Base-by-base conservation (phyloP, 1,140 invertebrate genomes). In the Sinella curviseta region DNA sequence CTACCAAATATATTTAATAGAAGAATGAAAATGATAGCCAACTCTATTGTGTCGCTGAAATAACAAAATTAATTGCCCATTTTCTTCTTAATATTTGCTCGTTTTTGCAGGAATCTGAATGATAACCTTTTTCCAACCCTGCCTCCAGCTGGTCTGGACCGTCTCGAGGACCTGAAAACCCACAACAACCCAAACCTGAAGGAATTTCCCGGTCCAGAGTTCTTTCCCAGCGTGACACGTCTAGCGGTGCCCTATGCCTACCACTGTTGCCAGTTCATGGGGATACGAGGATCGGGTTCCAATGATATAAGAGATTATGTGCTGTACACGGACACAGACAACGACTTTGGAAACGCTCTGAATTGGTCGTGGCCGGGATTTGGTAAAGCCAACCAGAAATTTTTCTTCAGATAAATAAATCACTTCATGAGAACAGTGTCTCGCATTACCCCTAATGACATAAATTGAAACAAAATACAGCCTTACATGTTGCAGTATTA, bases 161-260 rank as follows among this genome's bases (percentile, higher is more conserved):
- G 91, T 0, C 87, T 98, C 14, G 87, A 93, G 2, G 94, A 96
- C 84, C 88, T 99, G 75, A 97, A 97, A 86, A 95, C 94, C 0
- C 96, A 95, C 88, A 97, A 97, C 87, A 98, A 97, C 88, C 93
- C 93, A 0, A 90, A 93, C 78, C 88, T 98, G 33, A 88, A 92
- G 48, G 94, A 95, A 82, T 98, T 98, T 86, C 96, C 96, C 3
- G 88, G 92, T 0, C 94, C 95, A 0, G 92, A 94, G 76, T 89
- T 90, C 24, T 97, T 98, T 86, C 96, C 96, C 0, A 89, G 92
- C 12, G 94, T 97, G 57, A 91, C 93, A 78, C 86, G 85, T 0
- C 85, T 92, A 81, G 92, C 95, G 16, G 86, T 98, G 1, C 95
- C 95, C 0, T 98, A 98, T 86, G 96, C 97, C 77, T 99, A 98